Evolutionary conservation across 1,140 invertebrate species (phyloP).

Genomic region (Papilio dardanus): DNA sequence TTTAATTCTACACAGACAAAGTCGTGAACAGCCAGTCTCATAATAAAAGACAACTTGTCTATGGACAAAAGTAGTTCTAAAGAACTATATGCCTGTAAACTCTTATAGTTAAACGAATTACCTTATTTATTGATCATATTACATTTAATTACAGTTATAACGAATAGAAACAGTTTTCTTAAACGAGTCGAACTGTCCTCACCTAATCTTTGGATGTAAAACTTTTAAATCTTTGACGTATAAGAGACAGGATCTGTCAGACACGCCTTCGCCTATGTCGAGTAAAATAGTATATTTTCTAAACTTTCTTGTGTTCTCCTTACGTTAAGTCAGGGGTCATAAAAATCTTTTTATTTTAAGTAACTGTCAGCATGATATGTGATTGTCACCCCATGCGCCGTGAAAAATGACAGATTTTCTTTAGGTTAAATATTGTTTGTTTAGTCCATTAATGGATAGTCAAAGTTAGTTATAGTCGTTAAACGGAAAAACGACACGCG

Average conservation of each 20-base stretch:
- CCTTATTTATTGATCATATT: constrained; percentile 4
- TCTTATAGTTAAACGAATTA: neutral
- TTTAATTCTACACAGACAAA: too few species aligned
- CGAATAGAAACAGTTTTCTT: constrained; percentile 22
- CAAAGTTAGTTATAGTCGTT: constrained; percentile 35
- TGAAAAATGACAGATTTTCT: neutral
- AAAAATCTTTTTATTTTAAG: too few species aligned
- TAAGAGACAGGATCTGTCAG: neutral
- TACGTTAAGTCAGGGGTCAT: too few species aligned
- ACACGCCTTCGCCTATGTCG: neutral
- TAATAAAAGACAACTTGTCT: neutral
- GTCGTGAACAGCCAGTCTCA: too few species aligned
- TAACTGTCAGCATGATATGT: neutral
- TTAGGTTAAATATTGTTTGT: neutral
- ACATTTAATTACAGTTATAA: constrained; percentile 26
- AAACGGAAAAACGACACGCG: constrained; percentile 42
- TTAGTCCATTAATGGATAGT: neutral
- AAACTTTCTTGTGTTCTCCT: too few species aligned
- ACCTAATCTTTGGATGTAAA: constrained; percentile 35
- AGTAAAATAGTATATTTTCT: neutral
- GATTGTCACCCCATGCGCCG: neutral
- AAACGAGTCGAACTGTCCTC: constrained; percentile 37
- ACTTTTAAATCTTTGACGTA: constrained; percentile 41
- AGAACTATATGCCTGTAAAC: neutral
- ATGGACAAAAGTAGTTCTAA: neutral